A percentile compares a stretch with the other conserved stretches of the same genome.
These are phyloP conservation scores for Onychostoma macrolepis DNA, from an alignment of 2,113 vertebrate genomes.

Conservation along the genomic window DNA sequence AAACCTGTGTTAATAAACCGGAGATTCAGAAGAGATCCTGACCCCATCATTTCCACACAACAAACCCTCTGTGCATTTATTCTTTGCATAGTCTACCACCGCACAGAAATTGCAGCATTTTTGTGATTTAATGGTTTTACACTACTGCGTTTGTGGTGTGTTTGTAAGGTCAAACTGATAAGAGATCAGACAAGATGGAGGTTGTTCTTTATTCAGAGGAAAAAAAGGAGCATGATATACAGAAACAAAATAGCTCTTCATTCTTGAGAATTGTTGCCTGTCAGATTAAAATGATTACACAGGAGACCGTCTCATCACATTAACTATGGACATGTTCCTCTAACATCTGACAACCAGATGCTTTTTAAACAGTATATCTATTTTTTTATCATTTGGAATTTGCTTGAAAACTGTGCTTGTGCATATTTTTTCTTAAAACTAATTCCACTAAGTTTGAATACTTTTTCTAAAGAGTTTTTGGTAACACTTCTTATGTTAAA, in stretches of 20 bases:
- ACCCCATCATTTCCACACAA: background rate
- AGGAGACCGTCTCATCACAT: background rate
- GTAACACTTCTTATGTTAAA: background rate
- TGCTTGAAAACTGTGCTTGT: background rate
- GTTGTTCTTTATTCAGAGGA: background rate
- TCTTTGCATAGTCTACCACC: background rate
- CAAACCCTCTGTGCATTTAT: background rate
- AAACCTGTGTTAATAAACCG: background rate
- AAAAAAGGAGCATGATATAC: background rate
- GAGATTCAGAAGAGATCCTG: background rate
- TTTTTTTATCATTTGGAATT: background rate
- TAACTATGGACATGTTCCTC: background rate
- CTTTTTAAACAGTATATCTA: background rate
- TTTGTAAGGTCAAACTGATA: conserved; percentile 12
- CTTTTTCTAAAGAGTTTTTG: background rate
- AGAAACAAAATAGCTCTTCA: background rate
- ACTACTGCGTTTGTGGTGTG: background rate
- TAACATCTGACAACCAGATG: background rate
- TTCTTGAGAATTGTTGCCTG: background rate
- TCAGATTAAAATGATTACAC: background rate
- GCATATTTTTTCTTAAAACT: background rate
- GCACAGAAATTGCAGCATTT: background rate
- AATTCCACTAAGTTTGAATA: background rate
- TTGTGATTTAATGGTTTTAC: background rate
- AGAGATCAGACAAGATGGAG: background rate